phyloP scores from a whole-genome alignment of 2,797 vertebrate species.

The Euthynnus affinis region DNA sequence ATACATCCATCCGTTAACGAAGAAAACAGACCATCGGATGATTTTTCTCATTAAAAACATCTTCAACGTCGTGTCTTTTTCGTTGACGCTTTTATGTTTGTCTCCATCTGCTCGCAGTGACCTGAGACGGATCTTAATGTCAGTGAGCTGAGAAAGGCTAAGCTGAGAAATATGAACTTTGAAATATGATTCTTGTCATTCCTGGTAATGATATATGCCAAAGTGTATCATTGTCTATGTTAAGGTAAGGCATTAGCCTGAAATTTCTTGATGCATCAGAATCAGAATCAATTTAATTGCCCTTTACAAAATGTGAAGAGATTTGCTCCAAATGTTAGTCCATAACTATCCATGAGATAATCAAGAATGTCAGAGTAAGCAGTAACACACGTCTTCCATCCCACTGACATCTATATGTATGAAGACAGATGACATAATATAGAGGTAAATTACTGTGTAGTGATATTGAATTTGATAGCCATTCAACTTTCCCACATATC shows the following conservation, averaged over 20 bases:
- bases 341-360: slow-evolving; percentile 9
- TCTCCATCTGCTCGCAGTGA: slow-evolving; percentile 43
- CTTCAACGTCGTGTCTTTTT: slow-evolving; percentile 22
- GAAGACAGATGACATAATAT: slow-evolving; percentile 14
- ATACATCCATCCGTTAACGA: slow-evolving; percentile 42
- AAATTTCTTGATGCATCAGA: slow-evolving; percentile 20
- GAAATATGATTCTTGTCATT: slow-evolving; percentile 49
- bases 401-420: slow-evolving; percentile 13
- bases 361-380: slow-evolving; percentile 7
- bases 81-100: slow-evolving; percentile 3
- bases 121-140: slow-evolving; percentile 63
- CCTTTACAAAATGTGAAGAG: slow-evolving; percentile 26
- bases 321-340: slow-evolving; percentile 1
- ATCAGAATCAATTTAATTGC: slow-evolving; percentile 20
- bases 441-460: background rate
- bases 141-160: slow-evolving; percentile 36
- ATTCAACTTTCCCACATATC: background rate
- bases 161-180: slow-evolving; percentile 5
- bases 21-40: slow-evolving; percentile 1
- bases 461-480: background rate
- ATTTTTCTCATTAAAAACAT: slow-evolving; percentile 38
- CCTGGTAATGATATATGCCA: slow-evolving; percentile 35
- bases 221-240: background rate
- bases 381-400: background rate
- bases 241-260: slow-evolving; percentile 33